phyloP scores from a whole-genome alignment of 2,797 vertebrate species.

The Danio kyathit region DNA sequence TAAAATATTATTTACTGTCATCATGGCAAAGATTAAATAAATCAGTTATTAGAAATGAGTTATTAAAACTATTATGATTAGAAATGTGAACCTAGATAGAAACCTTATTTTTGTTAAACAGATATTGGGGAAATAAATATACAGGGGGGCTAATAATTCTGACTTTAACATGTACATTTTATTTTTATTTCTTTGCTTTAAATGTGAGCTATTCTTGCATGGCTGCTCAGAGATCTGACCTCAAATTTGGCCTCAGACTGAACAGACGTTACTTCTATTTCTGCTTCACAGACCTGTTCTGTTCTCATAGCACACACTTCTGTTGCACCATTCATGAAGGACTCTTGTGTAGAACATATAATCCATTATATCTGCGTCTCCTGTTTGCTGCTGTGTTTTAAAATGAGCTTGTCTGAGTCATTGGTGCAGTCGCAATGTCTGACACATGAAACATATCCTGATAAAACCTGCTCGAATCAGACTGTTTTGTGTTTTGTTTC shows the following conservation, averaged over 20 bases:
- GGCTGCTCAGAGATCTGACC: background rate
- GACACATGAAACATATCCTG: background rate
- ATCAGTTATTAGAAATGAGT: too few relatives aligned
- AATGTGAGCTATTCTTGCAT: background rate
- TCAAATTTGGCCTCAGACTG: too few relatives aligned
- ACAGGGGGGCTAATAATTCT: too few relatives aligned
- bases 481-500: background rate
- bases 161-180: background rate
- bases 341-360: background rate
- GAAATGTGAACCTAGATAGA: too few relatives aligned
- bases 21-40: too few relatives aligned
- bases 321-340: background rate
- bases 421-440: background rate
- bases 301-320: background rate
- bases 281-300: background rate
- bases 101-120: too few relatives aligned
- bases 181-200: background rate
- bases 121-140: too few relatives aligned
- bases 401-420: constrained; percentile 3
- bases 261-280: background rate
- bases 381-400: background rate
- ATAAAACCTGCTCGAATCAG: background rate
- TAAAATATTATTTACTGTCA: too few relatives aligned
- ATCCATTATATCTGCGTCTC: background rate
- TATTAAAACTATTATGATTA: too few relatives aligned